Evolutionary conservation across 2,797 vertebrate species (phyloP).

Genomic region (Malacoctenus gilli): DNA sequence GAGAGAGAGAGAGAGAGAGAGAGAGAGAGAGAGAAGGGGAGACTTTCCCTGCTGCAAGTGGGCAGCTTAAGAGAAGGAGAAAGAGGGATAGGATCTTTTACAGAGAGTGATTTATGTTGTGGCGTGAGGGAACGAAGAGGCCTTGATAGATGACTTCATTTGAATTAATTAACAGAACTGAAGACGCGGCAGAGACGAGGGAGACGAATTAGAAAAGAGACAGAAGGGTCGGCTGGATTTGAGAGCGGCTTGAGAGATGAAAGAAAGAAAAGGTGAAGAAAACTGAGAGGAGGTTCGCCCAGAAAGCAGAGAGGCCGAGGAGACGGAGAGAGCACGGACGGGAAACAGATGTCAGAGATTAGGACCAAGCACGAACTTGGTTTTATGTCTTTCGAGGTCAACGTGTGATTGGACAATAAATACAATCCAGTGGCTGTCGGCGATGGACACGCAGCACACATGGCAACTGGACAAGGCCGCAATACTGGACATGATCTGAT

Average conservation of each 20-base stretch:
- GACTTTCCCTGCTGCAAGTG: constrained; percentile 16
- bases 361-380: constrained; percentile 39
- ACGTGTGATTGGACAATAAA: constrained; percentile 21
- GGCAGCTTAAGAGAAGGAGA: constrained; percentile 34
- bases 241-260: constrained; percentile 38
- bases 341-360: constrained; percentile 65
- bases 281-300: constrained; percentile 17
- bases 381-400: constrained; percentile 29
- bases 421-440: too few relatives aligned
- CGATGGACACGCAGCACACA: too few relatives aligned
- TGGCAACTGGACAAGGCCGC: too few relatives aligned
- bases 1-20: constrained; percentile 17
- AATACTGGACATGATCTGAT: too few relatives aligned
- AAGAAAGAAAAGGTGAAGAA: constrained; percentile 53
- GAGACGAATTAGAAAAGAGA: constrained; percentile 33
- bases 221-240: constrained; percentile 50
- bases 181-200: constrained; percentile 59
- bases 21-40: constrained; percentile 37
- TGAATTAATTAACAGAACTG: constrained; percentile 85
- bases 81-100: constrained; percentile 56
- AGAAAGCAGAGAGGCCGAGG: constrained; percentile 49
- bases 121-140: constrained; percentile 76
- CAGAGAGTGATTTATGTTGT: constrained; percentile 78
- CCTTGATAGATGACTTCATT: constrained; percentile 81
- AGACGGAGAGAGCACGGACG: constrained; percentile 36